phyloP scores from a whole-genome alignment of 2,113 vertebrate genomes.

The Stomatorhinus ivindoensis region DNA sequence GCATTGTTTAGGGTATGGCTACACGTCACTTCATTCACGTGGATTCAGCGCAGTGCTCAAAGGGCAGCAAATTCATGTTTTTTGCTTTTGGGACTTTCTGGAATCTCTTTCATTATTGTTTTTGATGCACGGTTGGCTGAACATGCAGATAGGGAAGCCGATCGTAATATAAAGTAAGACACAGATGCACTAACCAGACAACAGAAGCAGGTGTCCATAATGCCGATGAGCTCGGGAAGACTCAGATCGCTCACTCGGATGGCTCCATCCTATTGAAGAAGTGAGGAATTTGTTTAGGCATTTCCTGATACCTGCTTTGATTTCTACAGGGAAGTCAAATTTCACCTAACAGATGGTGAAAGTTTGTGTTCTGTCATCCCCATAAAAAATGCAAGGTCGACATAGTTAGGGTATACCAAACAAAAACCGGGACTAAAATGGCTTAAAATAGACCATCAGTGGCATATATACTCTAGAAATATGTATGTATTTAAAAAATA shows the following conservation, averaged over 20 bases:
- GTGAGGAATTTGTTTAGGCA: neutral
- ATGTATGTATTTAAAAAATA: neutral
- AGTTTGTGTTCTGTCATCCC: neutral
- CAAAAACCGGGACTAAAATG: neutral
- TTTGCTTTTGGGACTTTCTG: neutral
- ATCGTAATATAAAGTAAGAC: neutral
- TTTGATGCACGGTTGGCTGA: neutral
- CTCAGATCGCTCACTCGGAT: constrained; percentile 92
- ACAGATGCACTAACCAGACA: constrained; percentile 76
- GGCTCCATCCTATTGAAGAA: constrained; percentile 70
- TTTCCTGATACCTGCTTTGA: neutral
- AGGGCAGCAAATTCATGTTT: neutral
- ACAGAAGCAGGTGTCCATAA: constrained; percentile 97
- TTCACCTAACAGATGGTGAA: neutral
- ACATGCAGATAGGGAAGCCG: neutral
- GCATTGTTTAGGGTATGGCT: neutral
- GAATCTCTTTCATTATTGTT: neutral
- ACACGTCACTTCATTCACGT: neutral
- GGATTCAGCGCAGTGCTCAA: neutral
- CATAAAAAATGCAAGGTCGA: neutral
- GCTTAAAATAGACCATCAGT: neutral
- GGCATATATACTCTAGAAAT: neutral
- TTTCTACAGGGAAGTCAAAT: neutral
- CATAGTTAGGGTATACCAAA: neutral
- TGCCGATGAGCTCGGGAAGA: constrained; percentile 87